These are phyloP conservation scores for Philantomba maxwellii DNA, from an alignment of 2,113 vertebrate genomes.

Conservation along the genomic window DNA sequence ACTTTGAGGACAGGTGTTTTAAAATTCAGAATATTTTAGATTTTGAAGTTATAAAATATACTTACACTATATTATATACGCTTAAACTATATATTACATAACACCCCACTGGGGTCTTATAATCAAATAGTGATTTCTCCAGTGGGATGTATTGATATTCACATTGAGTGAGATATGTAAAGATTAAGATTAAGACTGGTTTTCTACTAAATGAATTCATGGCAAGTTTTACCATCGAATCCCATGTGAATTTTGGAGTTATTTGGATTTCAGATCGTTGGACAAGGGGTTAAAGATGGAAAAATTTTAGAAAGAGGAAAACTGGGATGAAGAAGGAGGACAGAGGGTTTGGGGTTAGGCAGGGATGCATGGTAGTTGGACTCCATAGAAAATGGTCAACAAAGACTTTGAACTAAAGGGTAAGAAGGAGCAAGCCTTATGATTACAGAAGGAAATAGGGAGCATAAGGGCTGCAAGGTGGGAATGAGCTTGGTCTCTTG, in stretches of 20 bases:
- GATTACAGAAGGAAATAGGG: neutral
- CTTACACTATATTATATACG: neutral
- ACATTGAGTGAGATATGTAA: neutral
- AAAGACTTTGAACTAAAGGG: neutral
- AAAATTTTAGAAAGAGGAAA: slow-evolving; percentile 14
- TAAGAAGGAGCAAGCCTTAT: neutral
- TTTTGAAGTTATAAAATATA: neutral
- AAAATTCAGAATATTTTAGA: neutral
- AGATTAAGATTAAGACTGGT: neutral
- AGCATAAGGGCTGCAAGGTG: neutral
- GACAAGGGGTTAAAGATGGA: neutral
- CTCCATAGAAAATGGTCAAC: neutral
- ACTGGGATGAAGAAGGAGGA: neutral
- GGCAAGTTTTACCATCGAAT: neutral
- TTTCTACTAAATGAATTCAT: neutral
- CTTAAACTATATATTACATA: neutral
- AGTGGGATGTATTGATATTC: neutral
- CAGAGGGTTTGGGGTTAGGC: neutral
- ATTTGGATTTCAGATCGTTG: neutral
- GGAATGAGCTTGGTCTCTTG: neutral
- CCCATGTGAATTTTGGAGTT: neutral
- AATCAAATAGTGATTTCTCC: slow-evolving; percentile 10
- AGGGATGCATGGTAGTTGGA: neutral
- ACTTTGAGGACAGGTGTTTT: neutral
- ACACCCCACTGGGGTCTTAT: neutral